Evolutionary conservation across 2,113 vertebrate species (phyloP).

Genomic region (Periophthalmodon schlosseri): DNA sequence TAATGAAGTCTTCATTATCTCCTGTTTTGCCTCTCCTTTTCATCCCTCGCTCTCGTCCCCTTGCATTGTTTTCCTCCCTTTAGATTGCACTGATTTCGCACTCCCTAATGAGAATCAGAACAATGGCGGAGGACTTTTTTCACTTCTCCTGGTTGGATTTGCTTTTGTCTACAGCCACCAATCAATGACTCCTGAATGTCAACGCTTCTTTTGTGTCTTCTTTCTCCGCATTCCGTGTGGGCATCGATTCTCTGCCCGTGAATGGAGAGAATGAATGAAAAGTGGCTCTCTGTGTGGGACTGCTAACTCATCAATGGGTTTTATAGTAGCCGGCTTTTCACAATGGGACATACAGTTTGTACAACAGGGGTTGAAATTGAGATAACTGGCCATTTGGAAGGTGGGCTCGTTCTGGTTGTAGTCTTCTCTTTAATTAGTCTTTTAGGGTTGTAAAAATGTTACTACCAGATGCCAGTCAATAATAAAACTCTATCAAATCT

Average conservation of each 20-base stretch:
- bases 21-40: slow-evolving; percentile 51
- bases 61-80: slow-evolving; percentile 55
- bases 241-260: slow-evolving; percentile 47
- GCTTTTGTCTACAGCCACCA: slow-evolving; percentile 46
- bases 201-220: slow-evolving; percentile 17
- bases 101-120: slow-evolving; percentile 47
- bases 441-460: not conserved
- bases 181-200: slow-evolving; percentile 65
- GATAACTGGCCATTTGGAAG: not conserved
- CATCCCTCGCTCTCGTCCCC: slow-evolving; percentile 30
- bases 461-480: not conserved
- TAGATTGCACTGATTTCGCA: slow-evolving; percentile 49
- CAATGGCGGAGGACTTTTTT: slow-evolving; percentile 45
- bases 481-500: too few relatives aligned
- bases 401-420: too few relatives aligned
- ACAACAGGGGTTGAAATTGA: not conserved
- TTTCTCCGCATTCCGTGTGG: slow-evolving; percentile 21
- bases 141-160: slow-evolving; percentile 37
- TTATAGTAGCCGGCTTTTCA: slow-evolving; percentile 26
- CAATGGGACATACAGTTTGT: slow-evolving; percentile 3
- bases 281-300: slow-evolving; percentile 43
- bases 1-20: slow-evolving; percentile 74
- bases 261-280: slow-evolving; percentile 49
- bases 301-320: slow-evolving; percentile 29
- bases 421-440: too few relatives aligned